Evolutionary conservation across 2,888 invertebrate species (phyloP), one percentile per base, ranked within the genome.

Genomic region (Cephus rjabovi): DNA sequence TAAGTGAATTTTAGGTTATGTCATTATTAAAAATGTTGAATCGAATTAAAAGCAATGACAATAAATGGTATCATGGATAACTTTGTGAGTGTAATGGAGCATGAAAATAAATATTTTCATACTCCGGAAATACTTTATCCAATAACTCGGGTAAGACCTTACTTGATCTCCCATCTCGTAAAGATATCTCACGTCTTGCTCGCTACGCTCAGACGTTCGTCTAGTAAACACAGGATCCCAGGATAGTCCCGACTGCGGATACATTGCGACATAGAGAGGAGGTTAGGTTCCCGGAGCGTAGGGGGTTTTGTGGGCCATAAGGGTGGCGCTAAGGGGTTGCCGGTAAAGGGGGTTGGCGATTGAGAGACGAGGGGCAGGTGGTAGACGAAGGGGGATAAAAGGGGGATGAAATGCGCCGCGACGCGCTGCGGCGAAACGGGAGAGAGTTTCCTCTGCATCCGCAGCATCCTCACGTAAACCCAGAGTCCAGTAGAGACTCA

Each of bases 211-310:
- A 40, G 15, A 6, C 1, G 40, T 40, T 40, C 40, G 15, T 40
- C 40, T 15, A 15, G 40, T 56, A 56, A 56, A 56, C 40, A 56
- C 23, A 56, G 23, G 6, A 9, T 56, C 71, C 71, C 30, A 71
- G 33, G 74, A 30, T 30, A 35, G 33, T 87, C 86, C 85, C 84
- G 86, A 89, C 90, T 90, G 90, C 90, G 83, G 90, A 90, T 90
- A 87, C 90, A 90, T 90, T 91, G 90, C 90, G 90, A 90, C 90
- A 90, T 88, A 83, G 85, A 84, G 81, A 74, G 70, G 81, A 82
- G 79, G 76, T 69, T 82, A 81, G 84, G 84, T 84, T 83, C 79
- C 84, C 81, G 56, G 71, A 40, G 73, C 76, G 82, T 82, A 84
- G 84, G 83, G 80, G 82, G 83, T 81, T 83, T 80, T 82, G 83